Evolutionary conservation across 2,888 invertebrate genomes (phyloP).

Genomic region (Hipparchia semele): DNA sequence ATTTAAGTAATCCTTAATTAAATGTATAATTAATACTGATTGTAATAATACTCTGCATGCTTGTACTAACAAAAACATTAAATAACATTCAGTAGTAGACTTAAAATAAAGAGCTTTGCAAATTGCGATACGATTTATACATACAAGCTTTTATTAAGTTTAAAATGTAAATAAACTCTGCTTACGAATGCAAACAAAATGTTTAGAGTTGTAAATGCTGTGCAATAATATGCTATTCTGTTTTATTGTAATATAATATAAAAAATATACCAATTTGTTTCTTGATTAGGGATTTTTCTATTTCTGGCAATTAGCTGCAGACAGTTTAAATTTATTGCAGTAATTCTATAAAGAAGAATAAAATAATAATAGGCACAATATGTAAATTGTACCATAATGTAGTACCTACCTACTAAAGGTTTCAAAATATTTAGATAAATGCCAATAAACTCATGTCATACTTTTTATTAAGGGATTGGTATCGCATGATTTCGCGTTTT

Average conservation of each 20-base stretch:
- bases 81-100: conserved; percentile 20
- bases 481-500: too few relatives aligned
- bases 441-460: too few relatives aligned
- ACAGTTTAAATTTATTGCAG: neutral
- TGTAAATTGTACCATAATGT: neutral
- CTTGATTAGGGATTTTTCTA: neutral
- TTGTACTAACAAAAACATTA: conserved; percentile 46
- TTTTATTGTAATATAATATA: conserved; percentile 3
- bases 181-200: conserved; percentile 33
- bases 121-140: neutral
- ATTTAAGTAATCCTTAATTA: conserved; percentile 25
- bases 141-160: neutral
- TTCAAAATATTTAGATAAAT: too few relatives aligned
- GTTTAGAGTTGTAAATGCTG: conserved; percentile 19
- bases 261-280: neutral
- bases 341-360: too few relatives aligned
- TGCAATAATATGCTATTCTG: conserved; percentile 7
- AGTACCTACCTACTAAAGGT: too few relatives aligned
- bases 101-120: conserved; percentile 11
- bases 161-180: conserved; percentile 22
- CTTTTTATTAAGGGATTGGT: too few relatives aligned
- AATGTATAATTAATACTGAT: conserved; percentile 37
- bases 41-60: conserved; percentile 44
- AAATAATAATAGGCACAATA: neutral
- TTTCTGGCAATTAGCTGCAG: neutral